These are phyloP conservation scores for Antennarius maculatus DNA, from an alignment of 2,797 vertebrate species.

Conservation along the genomic window DNA sequence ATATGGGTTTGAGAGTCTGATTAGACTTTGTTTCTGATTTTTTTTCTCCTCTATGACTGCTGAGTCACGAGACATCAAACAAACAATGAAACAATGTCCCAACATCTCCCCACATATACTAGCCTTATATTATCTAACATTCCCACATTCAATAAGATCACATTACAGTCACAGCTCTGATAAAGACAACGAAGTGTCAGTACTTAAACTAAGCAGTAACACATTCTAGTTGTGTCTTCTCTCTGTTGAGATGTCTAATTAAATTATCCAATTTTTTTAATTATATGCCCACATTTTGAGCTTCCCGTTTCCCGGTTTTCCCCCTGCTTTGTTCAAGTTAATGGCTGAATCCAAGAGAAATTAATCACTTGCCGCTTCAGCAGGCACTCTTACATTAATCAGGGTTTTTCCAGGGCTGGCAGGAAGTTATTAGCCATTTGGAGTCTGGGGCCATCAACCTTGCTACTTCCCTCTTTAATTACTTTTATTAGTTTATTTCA, in stretches of 20 bases:
- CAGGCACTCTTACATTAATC: conserved; percentile 80
- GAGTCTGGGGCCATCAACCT: conserved; percentile 61
- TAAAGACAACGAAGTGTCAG: conserved; percentile 55
- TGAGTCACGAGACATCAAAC: conserved; percentile 66
- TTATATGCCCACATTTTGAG: conserved; percentile 72
- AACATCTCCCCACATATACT: conserved; percentile 64
- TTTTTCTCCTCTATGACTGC: conserved; percentile 44
- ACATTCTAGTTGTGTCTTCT: conserved; percentile 54
- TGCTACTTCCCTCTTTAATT: conserved; percentile 72
- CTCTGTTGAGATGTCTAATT: conserved; percentile 72
- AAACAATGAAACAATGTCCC: conserved; percentile 70
- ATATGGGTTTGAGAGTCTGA: conserved; percentile 28
- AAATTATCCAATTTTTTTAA: conserved; percentile 78
- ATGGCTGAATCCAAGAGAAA: conserved; percentile 77
- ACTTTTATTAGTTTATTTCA: conserved; percentile 83
- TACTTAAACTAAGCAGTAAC: conserved; percentile 69
- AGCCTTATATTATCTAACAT: conserved; percentile 52
- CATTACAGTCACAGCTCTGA: conserved; percentile 58
- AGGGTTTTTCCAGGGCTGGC: conserved; percentile 69
- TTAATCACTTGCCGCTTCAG: conserved; percentile 73
- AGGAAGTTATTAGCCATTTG: conserved; percentile 75
- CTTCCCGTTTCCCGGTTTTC: conserved; percentile 56
- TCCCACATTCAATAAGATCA: conserved; percentile 54
- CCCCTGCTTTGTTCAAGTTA: conserved; percentile 71
- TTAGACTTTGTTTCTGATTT: conserved; percentile 47